phyloP scores from a whole-genome alignment of 2,797 vertebrate species.

The Hemitrygon akajei region DNA sequence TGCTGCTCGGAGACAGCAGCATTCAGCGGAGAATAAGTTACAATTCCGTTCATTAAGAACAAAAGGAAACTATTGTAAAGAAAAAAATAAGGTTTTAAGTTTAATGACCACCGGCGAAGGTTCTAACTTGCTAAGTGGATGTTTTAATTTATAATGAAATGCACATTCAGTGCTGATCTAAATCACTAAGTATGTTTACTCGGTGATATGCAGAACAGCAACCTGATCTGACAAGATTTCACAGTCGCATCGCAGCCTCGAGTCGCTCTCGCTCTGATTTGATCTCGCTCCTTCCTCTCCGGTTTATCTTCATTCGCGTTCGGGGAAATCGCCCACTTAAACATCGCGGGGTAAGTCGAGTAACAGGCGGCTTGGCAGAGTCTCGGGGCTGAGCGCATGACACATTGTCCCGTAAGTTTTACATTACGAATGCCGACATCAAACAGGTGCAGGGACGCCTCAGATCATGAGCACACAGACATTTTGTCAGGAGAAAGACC shows the following conservation, averaged over 20 bases:
- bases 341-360: background rate
- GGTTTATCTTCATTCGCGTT: background rate
- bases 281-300: background rate
- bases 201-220: background rate
- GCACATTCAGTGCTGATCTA: background rate
- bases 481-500: background rate
- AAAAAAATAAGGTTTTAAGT: too few species aligned
- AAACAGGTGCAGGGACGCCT: background rate
- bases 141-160: background rate
- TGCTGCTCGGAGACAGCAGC: background rate
- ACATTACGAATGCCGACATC: too few species aligned
- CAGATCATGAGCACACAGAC: background rate
- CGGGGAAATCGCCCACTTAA: background rate
- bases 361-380: background rate
- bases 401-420: too few species aligned
- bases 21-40: background rate
- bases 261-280: background rate
- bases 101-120: background rate
- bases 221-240: background rate
- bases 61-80: background rate
- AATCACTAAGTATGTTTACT: background rate
- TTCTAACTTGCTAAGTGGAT: background rate
- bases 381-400: background rate
- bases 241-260: background rate
- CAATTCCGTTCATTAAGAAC: background rate